Evolutionary conservation across 2,113 vertebrate species (phyloP).

Genomic region (Mellivora capensis): DNA sequence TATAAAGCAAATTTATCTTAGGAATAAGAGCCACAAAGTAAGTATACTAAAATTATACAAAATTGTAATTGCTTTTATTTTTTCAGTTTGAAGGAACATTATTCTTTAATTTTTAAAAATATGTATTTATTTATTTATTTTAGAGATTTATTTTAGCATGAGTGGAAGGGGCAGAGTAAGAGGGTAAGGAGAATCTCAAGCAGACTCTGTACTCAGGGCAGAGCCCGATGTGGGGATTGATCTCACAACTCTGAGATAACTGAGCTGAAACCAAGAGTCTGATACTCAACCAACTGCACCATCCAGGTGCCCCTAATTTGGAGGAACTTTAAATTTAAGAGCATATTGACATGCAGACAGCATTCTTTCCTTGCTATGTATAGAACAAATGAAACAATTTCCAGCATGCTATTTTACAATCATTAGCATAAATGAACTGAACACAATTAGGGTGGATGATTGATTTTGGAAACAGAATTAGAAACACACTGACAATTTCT

Average conservation of each 20-base stretch:
- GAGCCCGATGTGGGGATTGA: neutral
- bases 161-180: neutral
- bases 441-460: neutral
- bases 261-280: neutral
- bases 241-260: neutral
- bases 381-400: constrained; percentile 14
- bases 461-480: constrained; percentile 29
- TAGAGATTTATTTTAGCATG: neutral
- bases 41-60: neutral
- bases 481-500: neutral
- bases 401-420: neutral
- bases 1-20: constrained; percentile 1
- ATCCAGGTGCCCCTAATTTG: neutral
- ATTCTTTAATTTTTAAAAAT: neutral
- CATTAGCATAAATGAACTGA: constrained; percentile 5
- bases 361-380: neutral
- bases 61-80: neutral
- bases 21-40: neutral
- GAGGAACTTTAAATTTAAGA: neutral
- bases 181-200: neutral
- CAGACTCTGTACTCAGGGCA: neutral
- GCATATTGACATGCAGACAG: neutral
- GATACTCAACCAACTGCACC: neutral
- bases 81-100: neutral
- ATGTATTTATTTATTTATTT: neutral